These are phyloP conservation scores for Polydrusus tereticollis DNA, from an alignment of 2,888 invertebrate species.

Conservation along the genomic window DNA sequence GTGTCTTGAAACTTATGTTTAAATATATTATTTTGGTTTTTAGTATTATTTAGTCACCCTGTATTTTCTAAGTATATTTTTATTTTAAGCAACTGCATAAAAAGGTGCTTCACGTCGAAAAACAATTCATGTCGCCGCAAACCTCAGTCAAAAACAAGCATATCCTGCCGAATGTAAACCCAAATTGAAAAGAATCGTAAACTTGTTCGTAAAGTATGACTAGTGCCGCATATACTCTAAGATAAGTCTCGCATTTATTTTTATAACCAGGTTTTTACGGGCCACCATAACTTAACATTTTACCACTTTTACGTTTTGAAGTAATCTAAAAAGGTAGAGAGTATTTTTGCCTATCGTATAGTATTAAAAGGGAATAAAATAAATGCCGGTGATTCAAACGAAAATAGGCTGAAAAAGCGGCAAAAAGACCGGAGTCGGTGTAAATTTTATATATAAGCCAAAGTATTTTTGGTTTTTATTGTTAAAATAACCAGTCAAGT, in stretches of 20 bases:
- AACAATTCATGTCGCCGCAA: constrained; percentile 27
- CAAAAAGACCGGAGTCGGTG: too few species aligned
- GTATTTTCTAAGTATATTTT: not conserved
- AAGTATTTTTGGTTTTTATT: too few species aligned
- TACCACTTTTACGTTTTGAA: constrained; percentile 24
- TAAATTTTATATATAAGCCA: too few species aligned
- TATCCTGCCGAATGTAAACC: constrained; percentile 41
- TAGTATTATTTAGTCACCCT: too few species aligned
- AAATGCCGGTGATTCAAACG: not conserved
- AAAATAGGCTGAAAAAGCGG: not conserved
- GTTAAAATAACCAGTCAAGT: too few species aligned
- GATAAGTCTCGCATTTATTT: constrained; percentile 42
- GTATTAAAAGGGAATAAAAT: constrained; percentile 1
- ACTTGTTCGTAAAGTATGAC: constrained; percentile 44
- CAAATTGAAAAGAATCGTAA: constrained; percentile 46
- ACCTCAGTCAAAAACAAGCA: constrained; percentile 44
- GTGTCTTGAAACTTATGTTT: too few species aligned
- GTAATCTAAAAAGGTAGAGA: constrained; percentile 4
- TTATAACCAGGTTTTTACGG: constrained; percentile 40
- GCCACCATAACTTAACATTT: constrained; percentile 39
- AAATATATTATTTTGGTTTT: too few species aligned
- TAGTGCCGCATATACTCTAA: constrained; percentile 44
- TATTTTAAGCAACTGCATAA: not conserved
- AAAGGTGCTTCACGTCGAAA: not conserved
- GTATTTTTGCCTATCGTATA: not conserved